Conservation (phyloP, 2,113 vertebrate species). For the Dolichotis patagonum region DNA sequence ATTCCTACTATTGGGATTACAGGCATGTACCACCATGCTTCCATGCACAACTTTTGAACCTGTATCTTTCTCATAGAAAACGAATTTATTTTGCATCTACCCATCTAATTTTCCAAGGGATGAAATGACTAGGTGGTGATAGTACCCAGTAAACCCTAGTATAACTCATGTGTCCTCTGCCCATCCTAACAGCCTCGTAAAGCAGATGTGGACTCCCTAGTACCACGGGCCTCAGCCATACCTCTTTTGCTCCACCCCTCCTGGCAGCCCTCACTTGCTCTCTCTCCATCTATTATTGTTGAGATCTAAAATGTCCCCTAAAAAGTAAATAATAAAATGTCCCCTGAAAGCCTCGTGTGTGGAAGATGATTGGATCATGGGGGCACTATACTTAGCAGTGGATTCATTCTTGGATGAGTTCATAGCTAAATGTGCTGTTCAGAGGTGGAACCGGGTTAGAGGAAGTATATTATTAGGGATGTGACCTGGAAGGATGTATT, state of each 20-base stretch:
- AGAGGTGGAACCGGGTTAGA: background rate
- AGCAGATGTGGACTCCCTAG: background rate
- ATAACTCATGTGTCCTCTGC: background rate
- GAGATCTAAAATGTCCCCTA: background rate
- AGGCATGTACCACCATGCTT: background rate
- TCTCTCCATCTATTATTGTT: background rate
- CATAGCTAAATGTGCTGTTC: background rate
- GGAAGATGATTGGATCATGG: background rate
- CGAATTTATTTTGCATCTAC: background rate
- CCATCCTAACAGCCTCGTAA: background rate
- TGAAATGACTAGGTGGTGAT: background rate
- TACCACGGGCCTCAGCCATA: background rate
- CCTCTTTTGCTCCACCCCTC: background rate
- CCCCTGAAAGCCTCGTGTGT: too few relatives aligned
- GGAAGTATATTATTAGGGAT: background rate
- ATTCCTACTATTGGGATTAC: background rate
- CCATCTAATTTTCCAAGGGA: background rate
- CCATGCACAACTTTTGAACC: background rate
- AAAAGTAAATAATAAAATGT: too few relatives aligned
- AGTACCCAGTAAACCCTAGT: background rate
- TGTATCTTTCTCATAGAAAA: background rate
- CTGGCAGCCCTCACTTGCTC: background rate
- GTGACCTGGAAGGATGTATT: background rate
- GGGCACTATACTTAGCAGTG: background rate
- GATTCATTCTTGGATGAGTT: background rate